Evolutionary conservation across 2,113 vertebrate genomes (phyloP).

Genomic region (Brachyistius frenatus): DNA sequence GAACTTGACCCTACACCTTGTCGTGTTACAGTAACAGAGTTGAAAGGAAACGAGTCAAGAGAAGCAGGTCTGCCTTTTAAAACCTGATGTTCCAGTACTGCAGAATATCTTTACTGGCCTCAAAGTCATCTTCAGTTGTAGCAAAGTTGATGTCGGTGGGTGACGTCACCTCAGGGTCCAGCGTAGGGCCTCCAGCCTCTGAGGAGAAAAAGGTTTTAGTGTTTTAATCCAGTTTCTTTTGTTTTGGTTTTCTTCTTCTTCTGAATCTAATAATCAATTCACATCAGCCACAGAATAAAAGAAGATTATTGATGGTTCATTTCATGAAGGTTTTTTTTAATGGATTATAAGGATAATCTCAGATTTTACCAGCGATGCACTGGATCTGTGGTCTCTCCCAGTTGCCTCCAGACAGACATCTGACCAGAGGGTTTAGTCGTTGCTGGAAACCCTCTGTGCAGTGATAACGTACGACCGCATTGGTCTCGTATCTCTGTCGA

Average conservation of each 20-base stretch:
- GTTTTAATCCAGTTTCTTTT: no score
- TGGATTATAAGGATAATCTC: background rate
- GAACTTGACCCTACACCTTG: constrained; percentile 35
- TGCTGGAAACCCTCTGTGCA: constrained; percentile 88
- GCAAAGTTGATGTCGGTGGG: constrained; percentile 26
- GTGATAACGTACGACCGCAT: constrained; percentile 86
- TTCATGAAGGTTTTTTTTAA: background rate
- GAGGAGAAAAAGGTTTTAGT: background rate
- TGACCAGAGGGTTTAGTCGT: constrained; percentile 87
- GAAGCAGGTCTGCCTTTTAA: constrained; percentile 41
- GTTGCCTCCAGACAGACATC: constrained; percentile 86
- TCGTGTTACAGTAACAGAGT: constrained; percentile 51
- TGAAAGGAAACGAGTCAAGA: constrained; percentile 27
- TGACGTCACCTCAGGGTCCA: constrained; percentile 26
- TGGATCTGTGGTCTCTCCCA: constrained; percentile 90
- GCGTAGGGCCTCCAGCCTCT: constrained; percentile 53
- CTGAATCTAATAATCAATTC: no score
- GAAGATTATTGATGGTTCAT: background rate
- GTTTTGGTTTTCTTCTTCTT: no score
- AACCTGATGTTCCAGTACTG: constrained; percentile 81
- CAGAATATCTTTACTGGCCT: constrained; percentile 57
- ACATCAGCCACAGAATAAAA: background rate
- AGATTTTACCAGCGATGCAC: constrained; percentile 87
- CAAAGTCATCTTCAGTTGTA: constrained; percentile 48
- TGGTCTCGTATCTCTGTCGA: constrained; percentile 86